Evolutionary conservation across 2,797 vertebrate species (phyloP), one percentile per base, ranked within the genome.

Genomic region (Pangasius djambal): DNA sequence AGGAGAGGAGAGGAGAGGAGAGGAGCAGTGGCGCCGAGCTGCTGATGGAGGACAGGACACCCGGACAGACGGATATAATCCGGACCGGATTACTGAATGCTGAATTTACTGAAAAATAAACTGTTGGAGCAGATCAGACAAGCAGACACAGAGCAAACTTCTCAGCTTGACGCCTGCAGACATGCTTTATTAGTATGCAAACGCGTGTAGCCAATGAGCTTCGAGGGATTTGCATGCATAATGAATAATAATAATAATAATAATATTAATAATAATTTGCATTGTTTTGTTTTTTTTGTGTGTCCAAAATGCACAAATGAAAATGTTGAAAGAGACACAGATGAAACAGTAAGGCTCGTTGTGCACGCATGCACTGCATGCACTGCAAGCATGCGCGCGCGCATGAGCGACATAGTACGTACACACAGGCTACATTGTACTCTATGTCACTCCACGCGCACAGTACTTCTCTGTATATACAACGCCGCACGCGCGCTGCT

Each of bases 391-490:
- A 8, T 7, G n/a, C 48, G 77, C 77, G 15, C 77, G 77, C 75
- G 55, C 34, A 10, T 37, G 3, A 28, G 34, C 20, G 31, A 37
- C 79, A 61, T 22, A 37, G 34, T 1, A 22, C 18, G 10, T 28
- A n/a, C 59, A 63, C 59, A 83, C 81, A 83, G 57, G 81, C 20
- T 63, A 83, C 81, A 83, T 83, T 44, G 81, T 63, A 83, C 2
- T 63, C 81, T 4, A 13, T 4, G 22, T 7, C 34, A 1, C 34
- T 40, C 6, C 57, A 61, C 79, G 57, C 57, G 79, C 79, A 7
- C 79, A 25, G 34, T 7, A 15, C 34, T 15, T 28, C 57, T 13
- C 57, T 82, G 20, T 6, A 25, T 3, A 44, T 25, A 9, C 9
- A 48, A 1, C 20, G 9, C 22, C 18, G 65, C 28, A 13, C 65